Base-by-base conservation (phyloP, 1,140 invertebrate genomes). In the Callitettix versicolor region DNA sequence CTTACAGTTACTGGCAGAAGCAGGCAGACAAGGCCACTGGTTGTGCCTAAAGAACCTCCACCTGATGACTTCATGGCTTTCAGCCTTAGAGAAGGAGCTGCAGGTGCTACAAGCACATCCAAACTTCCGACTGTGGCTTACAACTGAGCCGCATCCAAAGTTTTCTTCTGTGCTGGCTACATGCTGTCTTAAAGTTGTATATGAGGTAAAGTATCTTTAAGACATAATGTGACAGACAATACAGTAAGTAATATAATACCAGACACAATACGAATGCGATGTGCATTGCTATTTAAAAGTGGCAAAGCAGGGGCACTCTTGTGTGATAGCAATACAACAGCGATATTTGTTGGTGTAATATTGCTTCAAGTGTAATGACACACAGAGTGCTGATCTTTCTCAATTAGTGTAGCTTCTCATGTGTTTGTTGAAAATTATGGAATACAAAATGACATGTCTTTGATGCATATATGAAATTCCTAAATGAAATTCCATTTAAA, bases 41-140 rank as follows among this genome's bases (percentile, higher is more conserved):
- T 64, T 91, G 3, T 80, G 86, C 43, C 67, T 95, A 26, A 94
- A 92, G 68, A 96, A 96, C 70, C 73, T 95, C 0, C 93, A 96
- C 68, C 71, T 96, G 12, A 85, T 91, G 12, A 80, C 82, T 0
- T 74, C 79, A 26, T 93, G 87, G 82, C 67, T 95, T 1, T 79
- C 81, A 1, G 67, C 74, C 17, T 68, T 95, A 33, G 85, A 90
- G 56, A 80, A 89, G 63, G 78, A 84, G 62, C 71, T 91, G 0
- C 75, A 79, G 48, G 69, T 69, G 0, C 58, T 81, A 42, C 67
- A 75, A 20, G 75, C 75, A 0, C 73, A 86, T 44, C 69, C 77
- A 33, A 72, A 76, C 42, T 88, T 85, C 68, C 72, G 86, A 56
- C 68, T 90, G 5, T 89, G 86, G 86, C 62, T 90, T 41, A 86